Base-by-base conservation (phyloP, 2,888 invertebrate genomes). In the Troides oblongomaculatus region DNA sequence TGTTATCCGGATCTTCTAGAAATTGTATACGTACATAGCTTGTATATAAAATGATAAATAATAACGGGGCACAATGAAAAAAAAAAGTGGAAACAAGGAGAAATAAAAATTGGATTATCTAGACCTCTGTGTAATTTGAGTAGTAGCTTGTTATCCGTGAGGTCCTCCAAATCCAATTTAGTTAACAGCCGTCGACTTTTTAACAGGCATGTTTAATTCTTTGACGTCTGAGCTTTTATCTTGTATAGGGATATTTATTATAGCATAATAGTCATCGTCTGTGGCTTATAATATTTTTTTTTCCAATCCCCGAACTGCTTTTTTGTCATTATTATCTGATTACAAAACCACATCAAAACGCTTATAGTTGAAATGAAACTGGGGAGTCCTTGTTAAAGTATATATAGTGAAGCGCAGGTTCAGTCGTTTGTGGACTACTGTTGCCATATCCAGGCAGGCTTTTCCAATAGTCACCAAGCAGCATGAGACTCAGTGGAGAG, bases 1-100 rank as follows among this genome's bases (percentile, higher is more conserved):
- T n/a, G 25, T 30, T 21, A 80, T 80, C 80, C 76, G 78, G 73
- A 76, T 78, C 79, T 39, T 39, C 39, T 81, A 82, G 66, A 84
- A 81, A 81, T 81, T 77, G 50, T n/a, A 57, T 58, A 59, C 64
- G 58, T 62, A 68, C 58, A 46, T 59, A 64, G 46, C 59, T 30
- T 64, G 58, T 59, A 64, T 68, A 63, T 64, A 64, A 53, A 25
- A 59, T 53, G 59, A 62, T 46, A 30, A 57, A 67, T 46, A 50
- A 50, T 4, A 50, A 46, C 23, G 17, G 23, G 50, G 62, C 62
- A n/a, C 56, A 64, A 66, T 60, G 30, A 46, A 1, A 39, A 50
- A 46, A 1, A 39, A 17, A 61, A 36, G 8, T 53, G 50, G 58
- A 39, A 65, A 58, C 64, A 65, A 65, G 64, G 58, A 58, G 18